These are phyloP conservation scores for Trachelus iudaicus DNA, from an alignment of 2,888 invertebrate species.

Conservation along the genomic window DNA sequence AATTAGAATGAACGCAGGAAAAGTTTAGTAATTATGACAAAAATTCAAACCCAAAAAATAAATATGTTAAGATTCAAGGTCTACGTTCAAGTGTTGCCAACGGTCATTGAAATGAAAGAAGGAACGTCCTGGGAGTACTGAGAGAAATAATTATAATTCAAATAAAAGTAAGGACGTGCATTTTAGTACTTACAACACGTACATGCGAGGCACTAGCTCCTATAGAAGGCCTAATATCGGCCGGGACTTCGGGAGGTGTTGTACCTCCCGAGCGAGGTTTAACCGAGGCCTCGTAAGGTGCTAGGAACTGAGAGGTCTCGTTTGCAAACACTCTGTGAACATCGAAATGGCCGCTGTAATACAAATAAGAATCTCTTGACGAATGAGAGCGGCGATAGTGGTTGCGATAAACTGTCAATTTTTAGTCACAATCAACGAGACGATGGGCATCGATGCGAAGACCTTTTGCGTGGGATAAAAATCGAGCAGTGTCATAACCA, in stretches of 20 bases:
- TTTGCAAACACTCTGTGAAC: conserved; percentile 75
- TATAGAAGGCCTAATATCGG: conserved; percentile 53
- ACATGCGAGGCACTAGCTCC: conserved; percentile 66
- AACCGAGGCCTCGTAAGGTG: conserved; percentile 78
- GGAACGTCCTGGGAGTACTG: background rate
- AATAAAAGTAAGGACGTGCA: conserved; percentile 36
- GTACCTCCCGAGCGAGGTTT: conserved; percentile 67
- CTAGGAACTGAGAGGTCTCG: conserved; percentile 80
- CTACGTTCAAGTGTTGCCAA: background rate
- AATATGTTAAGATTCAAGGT: background rate
- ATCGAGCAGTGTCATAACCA: background rate
- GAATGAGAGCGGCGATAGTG: background rate
- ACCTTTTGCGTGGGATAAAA: background rate
- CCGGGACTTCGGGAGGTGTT: conserved; percentile 61
- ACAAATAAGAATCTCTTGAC: background rate
- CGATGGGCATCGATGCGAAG: background rate
- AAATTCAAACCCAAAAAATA: background rate
- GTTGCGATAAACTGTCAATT: conserved; percentile 4
- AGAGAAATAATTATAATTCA: background rate
- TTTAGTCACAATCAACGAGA: conserved; percentile 1
- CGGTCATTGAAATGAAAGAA: background rate
- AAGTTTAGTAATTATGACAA: background rate
- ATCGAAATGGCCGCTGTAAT: conserved; percentile 19
- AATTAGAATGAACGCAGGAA: background rate
- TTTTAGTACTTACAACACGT: conserved; percentile 62